Conservation (phyloP, 2,113 vertebrate species). For the Callithrix jacchus region DNA sequence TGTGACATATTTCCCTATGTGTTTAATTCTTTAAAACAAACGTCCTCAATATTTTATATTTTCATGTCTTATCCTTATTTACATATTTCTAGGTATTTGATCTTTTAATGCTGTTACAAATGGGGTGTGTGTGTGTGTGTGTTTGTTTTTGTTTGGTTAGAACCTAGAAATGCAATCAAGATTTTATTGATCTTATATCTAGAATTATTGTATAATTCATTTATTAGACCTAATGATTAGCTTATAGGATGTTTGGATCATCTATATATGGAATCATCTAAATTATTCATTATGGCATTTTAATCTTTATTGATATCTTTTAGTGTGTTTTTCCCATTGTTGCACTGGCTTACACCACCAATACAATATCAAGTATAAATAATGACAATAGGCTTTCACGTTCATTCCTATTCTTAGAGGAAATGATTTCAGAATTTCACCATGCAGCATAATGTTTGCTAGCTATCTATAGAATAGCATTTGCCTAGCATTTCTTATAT, state of each 20-base stretch:
- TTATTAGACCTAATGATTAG: not conserved
- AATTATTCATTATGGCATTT: not conserved
- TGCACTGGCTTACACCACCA: not conserved
- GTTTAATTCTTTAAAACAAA: not conserved
- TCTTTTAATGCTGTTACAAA: not conserved
- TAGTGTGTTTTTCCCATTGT: not conserved
- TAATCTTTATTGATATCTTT: not conserved
- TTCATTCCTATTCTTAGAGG: not conserved
- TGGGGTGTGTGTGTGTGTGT: not conserved
- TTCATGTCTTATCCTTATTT: not conserved
- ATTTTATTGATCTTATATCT: not conserved
- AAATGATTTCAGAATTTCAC: not conserved
- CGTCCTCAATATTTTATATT: not conserved
- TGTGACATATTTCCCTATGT: not conserved
- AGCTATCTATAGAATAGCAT: too few relatives aligned
- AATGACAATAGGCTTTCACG: not conserved
- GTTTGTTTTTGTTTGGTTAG: not conserved
- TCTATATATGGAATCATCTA: not conserved
- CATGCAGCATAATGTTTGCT: not conserved
- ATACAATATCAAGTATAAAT: not conserved
- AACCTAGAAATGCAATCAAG: not conserved
- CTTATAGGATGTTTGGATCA: not conserved
- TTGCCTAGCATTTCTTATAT: not conserved
- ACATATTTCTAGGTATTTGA: not conserved
- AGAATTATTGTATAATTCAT: not conserved